Percentiles rank a stretch among this genome's conserved stretches.
These are phyloP conservation scores for Pseudococcus viburni DNA, from an alignment of 2,888 invertebrate genomes.

Conservation along the genomic window DNA sequence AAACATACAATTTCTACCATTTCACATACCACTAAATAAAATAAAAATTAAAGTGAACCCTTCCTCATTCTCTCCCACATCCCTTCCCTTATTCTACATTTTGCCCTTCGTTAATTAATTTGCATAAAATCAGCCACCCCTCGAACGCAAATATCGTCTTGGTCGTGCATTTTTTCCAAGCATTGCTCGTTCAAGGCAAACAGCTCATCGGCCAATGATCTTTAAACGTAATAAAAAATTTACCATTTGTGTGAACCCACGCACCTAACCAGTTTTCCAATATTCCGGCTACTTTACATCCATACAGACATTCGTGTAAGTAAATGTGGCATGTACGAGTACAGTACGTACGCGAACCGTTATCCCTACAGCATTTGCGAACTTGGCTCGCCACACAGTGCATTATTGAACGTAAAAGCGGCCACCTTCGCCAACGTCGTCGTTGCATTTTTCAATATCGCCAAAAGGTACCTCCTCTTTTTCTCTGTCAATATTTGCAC, in stretches of 20 bases:
- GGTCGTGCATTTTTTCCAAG: not conserved
- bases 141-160: not conserved
- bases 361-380: constrained; percentile 19
- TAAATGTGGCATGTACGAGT: not conserved
- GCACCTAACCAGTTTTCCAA: constrained; percentile 44
- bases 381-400: not conserved
- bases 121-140: not conserved
- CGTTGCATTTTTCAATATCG: constrained; percentile 45
- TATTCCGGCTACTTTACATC: not conserved
- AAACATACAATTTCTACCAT: too few species aligned
- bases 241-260: constrained; percentile 12
- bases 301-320: not conserved
- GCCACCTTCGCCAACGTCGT: not conserved
- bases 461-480: constrained; percentile 7
- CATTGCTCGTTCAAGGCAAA: constrained; percentile 21
- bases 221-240: constrained; percentile 25
- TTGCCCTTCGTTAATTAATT: not conserved
- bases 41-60: too few species aligned
- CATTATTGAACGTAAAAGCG: constrained; percentile 3
- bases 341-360: not conserved
- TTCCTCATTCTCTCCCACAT: too few species aligned
- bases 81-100: too few species aligned
- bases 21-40: too few species aligned
- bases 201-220: constrained; percentile 14
- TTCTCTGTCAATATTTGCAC: constrained; percentile 36